Evolutionary conservation across 2,113 vertebrate genomes (phyloP).

Genomic region (Rutilus rutilus): DNA sequence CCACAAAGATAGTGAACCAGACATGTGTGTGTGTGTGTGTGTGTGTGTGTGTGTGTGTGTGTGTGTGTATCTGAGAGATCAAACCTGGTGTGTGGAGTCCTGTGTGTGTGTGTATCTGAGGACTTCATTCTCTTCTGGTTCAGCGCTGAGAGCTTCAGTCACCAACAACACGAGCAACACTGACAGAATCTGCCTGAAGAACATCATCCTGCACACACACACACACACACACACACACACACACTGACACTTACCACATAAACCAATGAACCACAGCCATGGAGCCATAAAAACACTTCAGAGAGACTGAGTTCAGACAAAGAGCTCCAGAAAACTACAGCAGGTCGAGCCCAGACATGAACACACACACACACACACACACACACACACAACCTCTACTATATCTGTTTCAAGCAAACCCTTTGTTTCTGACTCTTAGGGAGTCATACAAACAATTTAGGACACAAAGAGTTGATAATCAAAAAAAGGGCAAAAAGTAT

Average conservation of each 20-base stretch:
- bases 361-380: neutral
- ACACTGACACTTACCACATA: neutral
- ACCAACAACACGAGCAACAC: slow-evolving; percentile 60
- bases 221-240: neutral
- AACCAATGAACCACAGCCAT: neutral
- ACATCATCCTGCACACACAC: slow-evolving; percentile 44
- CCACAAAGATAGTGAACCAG: too few relatives aligned
- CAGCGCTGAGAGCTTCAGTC: slow-evolving; percentile 48
- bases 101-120: slow-evolving; percentile 46
- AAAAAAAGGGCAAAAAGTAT: neutral
- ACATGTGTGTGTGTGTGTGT: too few relatives aligned
- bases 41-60: too few relatives aligned
- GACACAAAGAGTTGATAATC: neutral
- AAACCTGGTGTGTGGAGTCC: slow-evolving; percentile 54
- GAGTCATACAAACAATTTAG: neutral
- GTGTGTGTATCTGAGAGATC: neutral
- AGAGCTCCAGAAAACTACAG: neutral
- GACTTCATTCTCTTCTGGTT: slow-evolving; percentile 61
- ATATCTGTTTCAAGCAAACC: neutral
- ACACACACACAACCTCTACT: neutral
- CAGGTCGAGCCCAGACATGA: slow-evolving; percentile 36
- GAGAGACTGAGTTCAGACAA: slow-evolving; percentile 14
- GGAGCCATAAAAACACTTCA: neutral
- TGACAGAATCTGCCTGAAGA: slow-evolving; percentile 60
- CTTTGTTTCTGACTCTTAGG: neutral